Percentiles rank a stretch among this genome's conserved stretches.
Conservation (phyloP, 2,113 vertebrate genomes). For the Aix galericulata region DNA sequence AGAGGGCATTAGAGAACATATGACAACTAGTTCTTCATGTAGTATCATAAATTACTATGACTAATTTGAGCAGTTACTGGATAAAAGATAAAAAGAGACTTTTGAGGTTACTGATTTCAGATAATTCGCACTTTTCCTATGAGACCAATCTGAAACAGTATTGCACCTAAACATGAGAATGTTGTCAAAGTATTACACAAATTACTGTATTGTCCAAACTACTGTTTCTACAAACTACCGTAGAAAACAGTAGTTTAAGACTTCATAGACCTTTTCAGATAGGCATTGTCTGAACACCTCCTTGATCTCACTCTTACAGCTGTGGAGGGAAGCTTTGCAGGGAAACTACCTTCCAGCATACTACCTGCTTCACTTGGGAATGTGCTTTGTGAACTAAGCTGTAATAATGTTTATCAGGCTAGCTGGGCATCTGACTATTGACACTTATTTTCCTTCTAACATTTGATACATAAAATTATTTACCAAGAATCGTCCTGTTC, state of each 20-base stretch:
- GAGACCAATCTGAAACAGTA: neutral
- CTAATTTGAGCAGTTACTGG: neutral
- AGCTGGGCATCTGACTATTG: neutral
- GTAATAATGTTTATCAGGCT: neutral
- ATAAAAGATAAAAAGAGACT: neutral
- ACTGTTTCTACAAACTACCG: too few relatives aligned
- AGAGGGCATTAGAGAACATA: neutral
- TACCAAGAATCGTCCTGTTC: neutral
- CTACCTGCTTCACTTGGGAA: neutral
- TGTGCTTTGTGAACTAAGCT: neutral
- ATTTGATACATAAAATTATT: neutral
- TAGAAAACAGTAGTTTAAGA: neutral
- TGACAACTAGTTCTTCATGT: neutral
- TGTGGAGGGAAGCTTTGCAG: neutral
- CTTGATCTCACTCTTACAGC: neutral
- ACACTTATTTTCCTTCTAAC: neutral
- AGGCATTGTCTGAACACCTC: neutral
- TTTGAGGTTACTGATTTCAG: neutral
- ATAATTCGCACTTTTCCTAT: neutral
- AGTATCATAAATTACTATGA: neutral
- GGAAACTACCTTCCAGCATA: neutral
- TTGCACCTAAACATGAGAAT: neutral
- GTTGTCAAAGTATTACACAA: neutral
- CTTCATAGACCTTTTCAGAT: neutral
- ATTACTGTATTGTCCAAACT: too few relatives aligned